Base-by-base conservation (phyloP, 2,113 vertebrate species). In the Macrotus californicus region DNA sequence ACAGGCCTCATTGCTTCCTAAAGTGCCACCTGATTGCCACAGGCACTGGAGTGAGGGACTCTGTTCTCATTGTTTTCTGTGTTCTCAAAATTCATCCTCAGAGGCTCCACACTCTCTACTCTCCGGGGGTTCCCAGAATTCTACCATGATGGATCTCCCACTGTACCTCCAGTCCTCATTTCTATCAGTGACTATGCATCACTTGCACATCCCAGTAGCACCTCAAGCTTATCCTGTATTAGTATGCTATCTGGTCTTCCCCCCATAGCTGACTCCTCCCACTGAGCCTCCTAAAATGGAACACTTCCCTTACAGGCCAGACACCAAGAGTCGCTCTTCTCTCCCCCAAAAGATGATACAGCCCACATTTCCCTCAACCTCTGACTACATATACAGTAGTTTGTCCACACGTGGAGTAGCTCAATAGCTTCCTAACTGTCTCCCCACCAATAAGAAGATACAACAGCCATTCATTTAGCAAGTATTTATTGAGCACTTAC, bases 221-320 rank as follows among this genome's bases (percentile, higher is more conserved):
- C 31, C 59, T 41, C 31, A 5, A 24, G 19, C 59, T n/a, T 61
- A 12, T 19, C 16, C 3, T 3, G 3, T 6, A 36, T 26, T 26
- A 24, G 15, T 4, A 39, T 0, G 18, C 46, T 54, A 39, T 46
- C 77, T 41, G 31, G 36, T 29, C 22, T 19, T 64, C 59, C 59
- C 12, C 72, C 46, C 36, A 19, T 21, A 52, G 75, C 22, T 31
- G 1, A 21, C n/a, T 46, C 2, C 50, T 14, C 8, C 50, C 22
- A 6, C n/a, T 2, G 1, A 3, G 0, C 21, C 67, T 31, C 48
- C 16, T 16, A 54, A 50, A 64, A 24, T 7, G 3, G 64, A 46
- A 22, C 1, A 5, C 46, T 84, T 66, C 2, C 48, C 0, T 0
- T 67, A 39, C 0, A 26, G 79, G 34, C 41, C 81, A 15, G 52